Evolutionary conservation across 2,888 invertebrate genomes (phyloP), one percentile per base, ranked within the genome.

Genomic region (Brachyptera putata): DNA sequence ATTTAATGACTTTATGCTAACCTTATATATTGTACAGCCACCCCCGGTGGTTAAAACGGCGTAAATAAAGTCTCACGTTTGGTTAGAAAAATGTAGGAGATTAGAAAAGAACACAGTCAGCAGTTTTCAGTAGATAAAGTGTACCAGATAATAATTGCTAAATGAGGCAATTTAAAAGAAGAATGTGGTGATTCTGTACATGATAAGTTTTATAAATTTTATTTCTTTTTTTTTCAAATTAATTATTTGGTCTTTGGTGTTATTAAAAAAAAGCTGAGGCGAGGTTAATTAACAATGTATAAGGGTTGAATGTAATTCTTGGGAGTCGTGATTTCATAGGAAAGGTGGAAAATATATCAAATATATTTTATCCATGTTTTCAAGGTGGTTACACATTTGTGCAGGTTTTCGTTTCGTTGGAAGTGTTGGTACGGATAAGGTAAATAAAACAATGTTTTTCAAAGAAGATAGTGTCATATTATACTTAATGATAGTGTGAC

Each of bases 121-220:
- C 53, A 53, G 53, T 53, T 53, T 53, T 53, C 53, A 36, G 36
- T 53, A 36, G 53, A 18, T 53, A 36, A 53, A 53, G 53, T 53
- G 36, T 18, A 36, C 53, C n/a, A n/a, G 53, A 53, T 53, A 53
- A 53, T 53, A 53, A 53, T 53, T 53, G 53, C 53, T 53, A 53
- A 53, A 53, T 34, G 53, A 36, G 53, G 53, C 53, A 53, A 53
- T 53, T 53, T 53, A 22, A 53, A 53, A 53, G 53, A 53, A 53
- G 34, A 53, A 53, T 34, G 53, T 21, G 53, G 53, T 53, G 53
- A 53, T 53, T 53, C 36, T 24, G 53, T 34, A 53, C 22, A 34
- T 24, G 53, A 53, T 53, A 53, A 18, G 34, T 21, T n/a, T n/a
- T 34, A 36, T 53, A 36, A 53, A 18, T 53, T 53, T 18, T 36